Evolutionary conservation across 2,888 invertebrate species (phyloP).

Genomic region (Mesorhabditis belari): DNA sequence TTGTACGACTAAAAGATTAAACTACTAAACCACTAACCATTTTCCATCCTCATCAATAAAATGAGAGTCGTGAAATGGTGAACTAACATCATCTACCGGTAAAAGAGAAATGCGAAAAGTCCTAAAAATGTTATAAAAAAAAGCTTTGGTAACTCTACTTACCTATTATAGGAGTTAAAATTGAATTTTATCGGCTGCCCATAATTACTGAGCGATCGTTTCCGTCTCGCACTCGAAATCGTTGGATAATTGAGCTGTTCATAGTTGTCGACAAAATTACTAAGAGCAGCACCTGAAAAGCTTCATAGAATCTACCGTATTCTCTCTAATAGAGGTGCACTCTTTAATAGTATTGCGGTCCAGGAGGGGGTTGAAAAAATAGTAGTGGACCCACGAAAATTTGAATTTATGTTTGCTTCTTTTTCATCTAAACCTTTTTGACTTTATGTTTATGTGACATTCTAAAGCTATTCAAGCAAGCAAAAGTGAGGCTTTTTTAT

Average conservation of each 20-base stretch:
- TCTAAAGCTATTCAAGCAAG: too few relatives aligned
- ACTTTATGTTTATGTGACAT: too few relatives aligned
- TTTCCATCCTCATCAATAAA: conserved; percentile 43
- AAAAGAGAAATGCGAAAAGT: conserved; percentile 39
- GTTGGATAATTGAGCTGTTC: conserved; percentile 43
- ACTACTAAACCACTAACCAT: too few relatives aligned
- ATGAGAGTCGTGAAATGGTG: conserved; percentile 38
- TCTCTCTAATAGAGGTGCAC: too few relatives aligned
- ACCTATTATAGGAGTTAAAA: conserved; percentile 36
- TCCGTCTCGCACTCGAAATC: conserved; percentile 12
- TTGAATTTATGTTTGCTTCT: too few relatives aligned
- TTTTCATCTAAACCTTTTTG: too few relatives aligned
- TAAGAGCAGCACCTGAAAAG: conserved; percentile 26
- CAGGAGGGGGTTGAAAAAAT: too few relatives aligned
- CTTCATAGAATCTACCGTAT: too few relatives aligned
- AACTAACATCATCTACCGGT: conserved; percentile 29
- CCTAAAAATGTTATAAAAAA: conserved; percentile 18
- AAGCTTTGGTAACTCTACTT: not conserved
- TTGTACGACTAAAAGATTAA: too few relatives aligned
- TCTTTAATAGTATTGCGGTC: too few relatives aligned
- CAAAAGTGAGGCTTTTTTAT: too few relatives aligned
- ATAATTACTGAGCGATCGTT: conserved; percentile 16
- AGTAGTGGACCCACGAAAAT: too few relatives aligned
- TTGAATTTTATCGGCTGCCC: conserved; percentile 23
- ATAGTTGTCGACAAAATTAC: conserved; percentile 47